Evolutionary conservation across 37 sponge, comb jelly and placozoan species (phyloP).

Genomic region (Geodia barretti): DNA sequence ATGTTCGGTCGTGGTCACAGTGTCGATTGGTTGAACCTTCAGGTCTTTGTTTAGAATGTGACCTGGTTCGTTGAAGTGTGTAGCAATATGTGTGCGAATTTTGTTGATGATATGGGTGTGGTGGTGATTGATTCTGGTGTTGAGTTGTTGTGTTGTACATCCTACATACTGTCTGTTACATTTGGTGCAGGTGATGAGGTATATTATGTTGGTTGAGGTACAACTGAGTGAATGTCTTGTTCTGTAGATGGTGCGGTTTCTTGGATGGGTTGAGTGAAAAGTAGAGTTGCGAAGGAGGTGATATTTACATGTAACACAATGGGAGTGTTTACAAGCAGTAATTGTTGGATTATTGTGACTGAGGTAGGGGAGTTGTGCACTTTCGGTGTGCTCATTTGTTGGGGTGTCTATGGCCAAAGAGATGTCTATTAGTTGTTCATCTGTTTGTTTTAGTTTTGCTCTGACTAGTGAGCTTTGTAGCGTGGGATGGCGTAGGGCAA

Average conservation of each 20-base stretch:
- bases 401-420: background rate
- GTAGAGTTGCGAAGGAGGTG: slow-evolving; percentile 1
- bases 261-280: slow-evolving; percentile 8
- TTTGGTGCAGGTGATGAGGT: slow-evolving; percentile 43
- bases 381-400: background rate
- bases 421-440: slow-evolving; percentile 19
- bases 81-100: background rate
- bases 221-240: slow-evolving; percentile 23
- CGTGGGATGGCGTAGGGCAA: slow-evolving; percentile 2
- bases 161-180: slow-evolving; percentile 45
- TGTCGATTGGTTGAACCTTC: slow-evolving; percentile 16
- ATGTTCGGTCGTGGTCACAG: background rate
- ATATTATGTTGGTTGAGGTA: slow-evolving; percentile 18
- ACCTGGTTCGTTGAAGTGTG: slow-evolving; percentile 32
- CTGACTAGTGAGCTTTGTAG: background rate
- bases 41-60: slow-evolving; percentile 11
- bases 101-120: slow-evolving; percentile 16
- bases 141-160: slow-evolving; percentile 17
- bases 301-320: slow-evolving; percentile 32
- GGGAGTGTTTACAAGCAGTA: background rate
- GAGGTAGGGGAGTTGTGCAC: background rate
- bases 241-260: background rate
- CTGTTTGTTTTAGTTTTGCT: slow-evolving; percentile 13
- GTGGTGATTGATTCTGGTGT: slow-evolving; percentile 18
- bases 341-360: background rate